Base-by-base conservation (phyloP, 2,113 vertebrate genomes). In the Pluvianellus socialis region DNA sequence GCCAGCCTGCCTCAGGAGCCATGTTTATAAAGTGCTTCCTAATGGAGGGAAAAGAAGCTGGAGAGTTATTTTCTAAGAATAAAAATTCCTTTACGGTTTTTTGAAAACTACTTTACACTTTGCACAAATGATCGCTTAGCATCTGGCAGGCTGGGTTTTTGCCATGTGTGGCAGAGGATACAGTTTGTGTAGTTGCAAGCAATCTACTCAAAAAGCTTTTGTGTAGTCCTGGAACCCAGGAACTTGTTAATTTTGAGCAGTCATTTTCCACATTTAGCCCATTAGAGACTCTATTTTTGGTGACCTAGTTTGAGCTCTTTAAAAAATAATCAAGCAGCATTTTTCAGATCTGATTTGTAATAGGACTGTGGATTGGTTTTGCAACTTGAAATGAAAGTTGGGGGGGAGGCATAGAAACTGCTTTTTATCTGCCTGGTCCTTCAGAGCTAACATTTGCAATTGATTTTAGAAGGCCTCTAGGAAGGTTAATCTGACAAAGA, bases 251-350 rank as follows among this genome's bases (percentile, higher is more conserved):
- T 98, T 97, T 96, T 92, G 82, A 96, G 91, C 95, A 95, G 92
- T 94, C 89, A 61, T 97, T 97, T 98, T 97, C 96, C 40, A 53
- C 92, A 97, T 97, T 98, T 98, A 98, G 94, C 94, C 92, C 95
- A 97, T 97, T 97, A 97, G 96, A 91, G 95, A 86, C 74, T 90
- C 95, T 98, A 97, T 97, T 97, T 97, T 97, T 97, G 95, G 95
- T 97, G 97, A 96, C 97, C 94, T 97, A 97, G 92, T 96, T 97
- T 90, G 82, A 96, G 95, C 91, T 96, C 94, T 97, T 97, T 94
- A 97, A 97, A 97, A 97, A 97, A 94, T 96, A 97, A 97, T 97
- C 96, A 98, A 96, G 91, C 96, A 91, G 82, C 83, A 95, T 97
- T 98, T 97, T 95, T 97, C 88, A 89, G 71, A 95, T 96, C 88